Evolutionary conservation across 2,888 invertebrate genomes (phyloP), one percentile per base, ranked within the genome.

Genomic region (Chromoteleia sp.): DNA sequence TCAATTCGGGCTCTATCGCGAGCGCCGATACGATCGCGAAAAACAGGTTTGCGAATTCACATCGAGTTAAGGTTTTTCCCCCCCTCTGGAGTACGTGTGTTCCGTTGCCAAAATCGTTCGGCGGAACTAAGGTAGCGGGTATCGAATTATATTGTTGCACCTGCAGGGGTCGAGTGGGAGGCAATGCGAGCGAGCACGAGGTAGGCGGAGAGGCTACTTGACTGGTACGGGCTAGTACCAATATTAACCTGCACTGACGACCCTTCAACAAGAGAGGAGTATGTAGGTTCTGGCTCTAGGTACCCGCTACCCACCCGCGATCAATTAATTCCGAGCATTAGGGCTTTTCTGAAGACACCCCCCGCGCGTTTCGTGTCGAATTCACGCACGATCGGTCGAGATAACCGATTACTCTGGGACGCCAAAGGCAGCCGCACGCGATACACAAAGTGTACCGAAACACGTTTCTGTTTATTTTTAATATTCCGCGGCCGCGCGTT

Each of bases 301-400:
- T 89, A 88, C 84, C 88, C 89, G 86, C 88, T 88, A 88, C 88
- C 89, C 87, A 87, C 86, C 86, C 86, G 86, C 89, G 89, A 89
- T 89, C 90, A 90, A 90, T 90, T 90, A 90, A 89, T 90, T 90
- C 89, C 89, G 86, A 88, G 88, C 89, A 87, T 87, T 89, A 89
- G 89, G 89, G 88, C 90, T 89, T 88, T 87, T 89, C 88, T 87
- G 85, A 89, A 90, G 89, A 90, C 89, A 87, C 84, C 84, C n/a
- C 85, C 85, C 82, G 8, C 67, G 61, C 19, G n/a, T 73, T 67
- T 54, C 82, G 50, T 67, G 81, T 76, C 76, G 71, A 81, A 76
- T 50, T 48, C 71, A 81, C 76, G 81, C 81, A 81, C 81, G 81
- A 81, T 81, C 54, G 54, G 61, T 41, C 39, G 71, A 58, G 81